Conservation (phyloP, 2,797 vertebrate genomes). For the Characodon lateralis region DNA sequence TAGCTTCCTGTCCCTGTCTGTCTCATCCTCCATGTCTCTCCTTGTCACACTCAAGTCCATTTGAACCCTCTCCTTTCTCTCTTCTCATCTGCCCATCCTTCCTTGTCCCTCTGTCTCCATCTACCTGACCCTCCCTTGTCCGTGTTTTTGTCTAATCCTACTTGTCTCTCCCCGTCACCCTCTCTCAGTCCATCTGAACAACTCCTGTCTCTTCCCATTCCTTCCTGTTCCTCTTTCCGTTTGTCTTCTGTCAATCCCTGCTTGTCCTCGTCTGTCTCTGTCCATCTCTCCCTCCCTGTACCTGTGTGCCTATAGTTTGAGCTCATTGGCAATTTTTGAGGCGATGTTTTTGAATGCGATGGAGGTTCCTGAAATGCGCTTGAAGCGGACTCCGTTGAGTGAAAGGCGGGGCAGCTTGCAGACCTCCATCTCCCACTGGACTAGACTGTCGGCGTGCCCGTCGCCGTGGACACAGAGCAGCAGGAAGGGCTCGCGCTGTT, state of each 20-base stretch:
- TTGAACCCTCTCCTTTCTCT: too few species aligned
- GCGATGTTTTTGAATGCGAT: constrained; percentile 95
- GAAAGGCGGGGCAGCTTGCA: constrained; percentile 93
- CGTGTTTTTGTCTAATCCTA: neutral
- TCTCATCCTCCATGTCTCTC: neutral
- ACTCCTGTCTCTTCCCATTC: neutral
- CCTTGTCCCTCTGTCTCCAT: neutral
- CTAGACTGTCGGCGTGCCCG: constrained; percentile 85
- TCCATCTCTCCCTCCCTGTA: neutral
- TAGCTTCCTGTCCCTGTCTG: neutral
- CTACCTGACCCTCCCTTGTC: too few species aligned
- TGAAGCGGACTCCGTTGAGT: constrained; percentile 92
- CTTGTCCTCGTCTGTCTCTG: too few species aligned
- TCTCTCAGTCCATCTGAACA: neutral
- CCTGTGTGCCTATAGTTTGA: constrained; percentile 81
- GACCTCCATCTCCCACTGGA: constrained; percentile 96
- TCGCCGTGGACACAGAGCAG: constrained; percentile 92
- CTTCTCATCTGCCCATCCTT: too few species aligned
- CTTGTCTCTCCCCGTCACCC: neutral
- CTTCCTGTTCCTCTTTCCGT: neutral
- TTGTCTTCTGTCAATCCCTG: neutral
- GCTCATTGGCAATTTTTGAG: constrained; percentile 91
- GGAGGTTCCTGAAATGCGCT: constrained; percentile 92
- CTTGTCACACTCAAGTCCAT: too few species aligned
- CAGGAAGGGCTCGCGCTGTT: constrained; percentile 91